Percentiles rank a stretch among this genome's conserved stretches.
These are phyloP conservation scores for Carapus acus DNA, from an alignment of 2,797 vertebrate genomes.

Conservation along the genomic window DNA sequence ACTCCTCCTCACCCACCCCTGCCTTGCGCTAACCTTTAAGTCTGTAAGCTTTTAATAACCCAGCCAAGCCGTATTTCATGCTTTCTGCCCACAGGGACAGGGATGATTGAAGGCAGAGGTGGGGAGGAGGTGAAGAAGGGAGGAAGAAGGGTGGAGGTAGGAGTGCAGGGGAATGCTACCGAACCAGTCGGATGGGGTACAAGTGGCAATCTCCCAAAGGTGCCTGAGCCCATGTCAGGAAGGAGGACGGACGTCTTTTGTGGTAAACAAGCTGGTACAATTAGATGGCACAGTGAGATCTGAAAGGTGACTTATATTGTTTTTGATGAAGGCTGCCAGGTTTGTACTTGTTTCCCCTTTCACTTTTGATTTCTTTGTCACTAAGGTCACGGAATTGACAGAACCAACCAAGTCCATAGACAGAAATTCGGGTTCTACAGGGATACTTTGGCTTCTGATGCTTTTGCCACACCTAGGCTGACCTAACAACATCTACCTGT, in stretches of 20 bases:
- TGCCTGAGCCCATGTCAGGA: conserved; percentile 27
- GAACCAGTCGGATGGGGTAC: conserved; percentile 65
- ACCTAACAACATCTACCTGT: no score
- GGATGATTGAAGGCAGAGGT: conserved; percentile 63
- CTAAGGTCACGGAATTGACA: no score
- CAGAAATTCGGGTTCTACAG: no score
- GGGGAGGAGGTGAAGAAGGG: conserved; percentile 31
- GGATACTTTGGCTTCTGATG: neutral
- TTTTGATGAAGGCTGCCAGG: no score
- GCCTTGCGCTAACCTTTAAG: conserved; percentile 23
- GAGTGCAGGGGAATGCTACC: conserved; percentile 71
- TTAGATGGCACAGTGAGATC: neutral
- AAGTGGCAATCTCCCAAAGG: conserved; percentile 39
- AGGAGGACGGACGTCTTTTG: conserved; percentile 9
- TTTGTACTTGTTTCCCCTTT: no score
- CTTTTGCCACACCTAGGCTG: neutral
- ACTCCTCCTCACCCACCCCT: conserved; percentile 16
- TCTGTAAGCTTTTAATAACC: conserved; percentile 50
- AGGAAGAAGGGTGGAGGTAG: conserved; percentile 44
- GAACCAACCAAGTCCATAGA: no score
- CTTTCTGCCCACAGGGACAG: conserved; percentile 57
- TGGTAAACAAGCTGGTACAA: neutral
- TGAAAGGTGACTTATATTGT: neutral
- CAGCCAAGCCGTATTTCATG: conserved; percentile 37
- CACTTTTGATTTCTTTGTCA: no score